Conservation (phyloP, 2,113 vertebrate genomes). For the Leptobrachium leishanense region DNA sequence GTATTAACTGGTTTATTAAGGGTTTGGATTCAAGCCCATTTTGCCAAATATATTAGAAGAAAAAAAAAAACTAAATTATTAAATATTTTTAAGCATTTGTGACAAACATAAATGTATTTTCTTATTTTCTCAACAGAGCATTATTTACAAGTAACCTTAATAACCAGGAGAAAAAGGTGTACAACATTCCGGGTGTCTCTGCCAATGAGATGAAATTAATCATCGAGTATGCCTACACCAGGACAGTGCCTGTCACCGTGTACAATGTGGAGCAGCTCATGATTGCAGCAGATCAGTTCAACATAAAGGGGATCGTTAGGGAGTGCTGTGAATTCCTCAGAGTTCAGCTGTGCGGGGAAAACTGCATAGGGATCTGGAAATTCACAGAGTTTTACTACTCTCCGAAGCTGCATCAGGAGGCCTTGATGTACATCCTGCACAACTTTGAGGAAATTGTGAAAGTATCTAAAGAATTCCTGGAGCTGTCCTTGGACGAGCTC, state of each 20-base stretch:
- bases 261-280: slow-evolving; percentile 70
- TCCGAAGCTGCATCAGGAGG: slow-evolving; percentile 60
- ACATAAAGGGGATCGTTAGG: slow-evolving; percentile 63
- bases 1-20: too few species aligned
- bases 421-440: slow-evolving; percentile 71
- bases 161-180: slow-evolving; percentile 62
- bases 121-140: slow-evolving; percentile 57
- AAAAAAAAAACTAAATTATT: too few species aligned
- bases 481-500: slow-evolving; percentile 70
- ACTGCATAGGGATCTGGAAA: slow-evolving; percentile 76
- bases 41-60: too few species aligned
- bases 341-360: slow-evolving; percentile 67
- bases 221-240: slow-evolving; percentile 74
- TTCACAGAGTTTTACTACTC: slow-evolving; percentile 67
- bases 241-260: slow-evolving; percentile 61
- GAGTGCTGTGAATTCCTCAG: slow-evolving; percentile 72
- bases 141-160: slow-evolving; percentile 74
- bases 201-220: slow-evolving; percentile 75
- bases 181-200: slow-evolving; percentile 68
- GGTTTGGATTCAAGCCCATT: too few species aligned
- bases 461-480: slow-evolving; percentile 67
- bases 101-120: not conserved
- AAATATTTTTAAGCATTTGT: too few species aligned
- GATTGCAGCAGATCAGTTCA: slow-evolving; percentile 70
- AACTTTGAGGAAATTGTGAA: slow-evolving; percentile 75